These are phyloP conservation scores for Myotis davidii DNA, from an alignment of 2,113 vertebrate genomes.

Conservation along the genomic window DNA sequence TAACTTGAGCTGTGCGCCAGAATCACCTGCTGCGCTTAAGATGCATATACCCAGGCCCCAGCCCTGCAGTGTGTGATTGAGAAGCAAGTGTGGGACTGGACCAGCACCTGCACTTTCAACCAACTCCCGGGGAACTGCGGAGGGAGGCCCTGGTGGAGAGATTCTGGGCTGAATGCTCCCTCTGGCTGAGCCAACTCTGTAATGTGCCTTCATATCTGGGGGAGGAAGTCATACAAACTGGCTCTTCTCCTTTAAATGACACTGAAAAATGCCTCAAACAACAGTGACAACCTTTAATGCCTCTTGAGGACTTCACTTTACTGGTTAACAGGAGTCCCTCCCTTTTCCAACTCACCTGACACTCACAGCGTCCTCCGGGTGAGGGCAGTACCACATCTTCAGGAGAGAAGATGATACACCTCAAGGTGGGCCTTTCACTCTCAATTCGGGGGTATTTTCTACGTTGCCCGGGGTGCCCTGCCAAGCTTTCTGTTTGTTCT, in stretches of 20 bases:
- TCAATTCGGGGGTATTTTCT: background rate
- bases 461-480: too few relatives aligned
- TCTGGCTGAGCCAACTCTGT: background rate
- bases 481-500: background rate
- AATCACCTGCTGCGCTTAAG: background rate
- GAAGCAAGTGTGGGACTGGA: background rate
- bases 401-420: background rate
- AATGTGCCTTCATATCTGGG: too few relatives aligned
- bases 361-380: accelerated
- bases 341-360: too few relatives aligned
- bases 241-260: background rate
- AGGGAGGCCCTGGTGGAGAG: background rate
- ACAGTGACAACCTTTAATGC: background rate
- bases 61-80: too few relatives aligned
- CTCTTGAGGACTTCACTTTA: background rate
- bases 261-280: background rate
- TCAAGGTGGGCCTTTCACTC: background rate
- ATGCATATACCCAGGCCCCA: background rate
- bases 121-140: background rate
- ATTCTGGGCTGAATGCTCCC: too few relatives aligned
- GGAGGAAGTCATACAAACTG: background rate
- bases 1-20: background rate
- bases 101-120: background rate
- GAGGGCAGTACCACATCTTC: background rate
- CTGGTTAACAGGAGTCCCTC: background rate